Evolutionary conservation across 2,797 vertebrate genomes (phyloP).

Genomic region (Menidia menidia): DNA sequence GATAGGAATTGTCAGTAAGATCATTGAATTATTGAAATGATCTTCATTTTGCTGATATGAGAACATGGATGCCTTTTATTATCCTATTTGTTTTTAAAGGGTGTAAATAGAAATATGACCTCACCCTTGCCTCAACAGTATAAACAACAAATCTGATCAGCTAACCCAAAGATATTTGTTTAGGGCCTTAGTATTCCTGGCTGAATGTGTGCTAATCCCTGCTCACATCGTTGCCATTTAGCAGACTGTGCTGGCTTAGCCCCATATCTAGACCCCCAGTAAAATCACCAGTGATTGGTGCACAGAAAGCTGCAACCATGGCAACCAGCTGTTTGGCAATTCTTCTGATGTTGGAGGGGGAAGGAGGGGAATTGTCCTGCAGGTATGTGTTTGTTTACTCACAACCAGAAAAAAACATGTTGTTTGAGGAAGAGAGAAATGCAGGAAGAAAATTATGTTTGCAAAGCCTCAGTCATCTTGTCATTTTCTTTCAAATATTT

Average conservation of each 20-base stretch:
- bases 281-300: conserved; percentile 63
- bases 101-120: no score
- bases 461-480: not conserved
- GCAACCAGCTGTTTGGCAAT: conserved; percentile 79
- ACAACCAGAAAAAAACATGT: conserved; percentile 25
- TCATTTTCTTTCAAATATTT: conserved; percentile 12
- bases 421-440: conserved; percentile 5
- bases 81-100: no score
- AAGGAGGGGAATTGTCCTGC: conserved; percentile 42
- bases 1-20: not conserved
- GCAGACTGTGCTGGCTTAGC: conserved; percentile 44
- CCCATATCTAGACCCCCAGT: conserved; percentile 44
- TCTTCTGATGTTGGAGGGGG: conserved; percentile 50
- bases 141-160: not conserved
- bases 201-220: conserved; percentile 66
- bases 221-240: conserved; percentile 52
- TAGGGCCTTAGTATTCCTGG: conserved; percentile 45
- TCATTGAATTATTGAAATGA: not conserved
- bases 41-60: not conserved
- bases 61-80: not conserved
- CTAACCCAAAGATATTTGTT: conserved; percentile 45
- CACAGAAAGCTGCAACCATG: conserved; percentile 64
- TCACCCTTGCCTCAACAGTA: no score
- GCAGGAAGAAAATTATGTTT: not conserved
- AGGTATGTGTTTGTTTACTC: conserved; percentile 40